A percentile compares a stretch with the other conserved stretches of the same genome.
Conservation (phyloP, 2,888 invertebrate genomes). For the Abrostola triplasia region DNA sequence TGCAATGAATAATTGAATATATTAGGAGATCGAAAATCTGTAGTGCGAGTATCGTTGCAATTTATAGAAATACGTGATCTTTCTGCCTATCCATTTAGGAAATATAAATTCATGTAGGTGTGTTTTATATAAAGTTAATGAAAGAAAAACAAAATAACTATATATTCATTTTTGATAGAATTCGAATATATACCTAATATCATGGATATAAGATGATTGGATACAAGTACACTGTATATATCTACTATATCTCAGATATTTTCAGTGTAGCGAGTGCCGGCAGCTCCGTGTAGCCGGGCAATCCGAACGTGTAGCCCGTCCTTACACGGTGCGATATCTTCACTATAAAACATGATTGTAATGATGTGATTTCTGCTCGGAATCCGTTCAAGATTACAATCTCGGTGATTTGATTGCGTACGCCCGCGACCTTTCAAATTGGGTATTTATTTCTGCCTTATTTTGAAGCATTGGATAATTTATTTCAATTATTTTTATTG, state of each 20-base stretch:
- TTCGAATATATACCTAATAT: too few species aligned
- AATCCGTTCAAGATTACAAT: constrained; percentile 40
- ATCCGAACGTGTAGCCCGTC: constrained; percentile 36
- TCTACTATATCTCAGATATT: constrained; percentile 2
- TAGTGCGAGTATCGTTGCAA: too few species aligned
- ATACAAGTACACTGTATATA: too few species aligned
- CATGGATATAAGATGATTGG: too few species aligned
- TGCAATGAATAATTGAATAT: too few species aligned
- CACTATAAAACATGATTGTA: constrained; percentile 52
- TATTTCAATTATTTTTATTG: constrained; percentile 14
- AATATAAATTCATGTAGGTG: too few species aligned
- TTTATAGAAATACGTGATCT: too few species aligned
- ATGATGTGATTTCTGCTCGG: constrained; percentile 34
- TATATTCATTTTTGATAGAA: too few species aligned
- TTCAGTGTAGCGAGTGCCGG: background rate
- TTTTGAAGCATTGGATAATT: constrained; percentile 26
- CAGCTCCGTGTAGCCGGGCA: constrained; percentile 24
- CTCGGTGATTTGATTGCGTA: constrained; percentile 31
- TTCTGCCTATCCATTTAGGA: too few species aligned
- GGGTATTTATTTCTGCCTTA: constrained; percentile 43
- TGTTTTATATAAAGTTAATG: too few species aligned
- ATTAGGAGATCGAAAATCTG: too few species aligned
- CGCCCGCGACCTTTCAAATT: constrained; percentile 30
- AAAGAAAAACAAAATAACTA: too few species aligned
- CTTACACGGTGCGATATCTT: constrained; percentile 35